These are phyloP conservation scores for Drosophila parabipectinata DNA, from an alignment of 1,140 invertebrate genomes.

Conservation along the genomic window DNA sequence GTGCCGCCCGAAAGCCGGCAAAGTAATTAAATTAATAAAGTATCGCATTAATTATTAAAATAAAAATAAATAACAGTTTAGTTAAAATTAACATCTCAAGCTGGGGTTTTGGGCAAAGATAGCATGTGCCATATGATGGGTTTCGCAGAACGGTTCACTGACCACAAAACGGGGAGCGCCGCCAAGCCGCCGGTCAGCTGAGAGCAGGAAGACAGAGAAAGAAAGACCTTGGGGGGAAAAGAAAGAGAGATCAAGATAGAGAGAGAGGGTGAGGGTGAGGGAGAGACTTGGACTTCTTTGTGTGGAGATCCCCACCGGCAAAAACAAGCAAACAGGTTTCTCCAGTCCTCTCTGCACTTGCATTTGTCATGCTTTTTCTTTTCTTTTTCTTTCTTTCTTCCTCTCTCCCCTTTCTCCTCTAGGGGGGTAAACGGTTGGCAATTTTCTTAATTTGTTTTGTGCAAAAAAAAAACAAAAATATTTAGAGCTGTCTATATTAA, in stretches of 20 bases:
- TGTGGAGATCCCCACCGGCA: constrained; percentile 34
- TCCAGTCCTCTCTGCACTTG: constrained; percentile 34
- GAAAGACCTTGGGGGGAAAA: neutral
- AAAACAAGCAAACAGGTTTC: constrained; percentile 61
- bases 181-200: constrained; percentile 47
- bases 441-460: constrained; percentile 52
- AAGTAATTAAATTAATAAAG: constrained; percentile 74
- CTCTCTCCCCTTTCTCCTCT: neutral
- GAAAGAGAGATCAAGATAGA: neutral
- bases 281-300: constrained; percentile 17
- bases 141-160: constrained; percentile 64
- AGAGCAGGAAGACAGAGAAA: constrained; percentile 20
- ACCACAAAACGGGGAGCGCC: constrained; percentile 48
- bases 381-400: constrained; percentile 1
- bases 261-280: constrained; percentile 2
- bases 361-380: constrained; percentile 72
- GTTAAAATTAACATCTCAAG: constrained; percentile 46
- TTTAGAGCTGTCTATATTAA: constrained; percentile 36
- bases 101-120: constrained; percentile 43
- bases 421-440: constrained; percentile 51
- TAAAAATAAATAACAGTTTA: constrained; percentile 20
- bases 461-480: constrained; percentile 19
- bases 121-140: neutral
- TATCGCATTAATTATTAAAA: constrained; percentile 71
- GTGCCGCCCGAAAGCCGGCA: constrained; percentile 27